These are phyloP conservation scores for Limnothrissa miodon DNA, from an alignment of 2,113 vertebrate genomes.

Conservation along the genomic window DNA sequence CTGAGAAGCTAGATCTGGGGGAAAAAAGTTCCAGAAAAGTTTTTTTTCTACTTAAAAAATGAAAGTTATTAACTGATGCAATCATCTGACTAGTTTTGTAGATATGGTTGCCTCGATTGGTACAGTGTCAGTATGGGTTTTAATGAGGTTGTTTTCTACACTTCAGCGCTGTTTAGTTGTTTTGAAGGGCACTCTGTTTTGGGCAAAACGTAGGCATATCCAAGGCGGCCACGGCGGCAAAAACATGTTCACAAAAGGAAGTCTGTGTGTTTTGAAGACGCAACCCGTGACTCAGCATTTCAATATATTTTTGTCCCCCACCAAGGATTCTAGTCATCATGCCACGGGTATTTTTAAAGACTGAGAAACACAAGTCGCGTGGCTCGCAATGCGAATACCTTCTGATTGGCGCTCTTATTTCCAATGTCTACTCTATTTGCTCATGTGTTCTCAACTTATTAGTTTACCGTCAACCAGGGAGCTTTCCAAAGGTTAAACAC, in stretches of 20 bases:
- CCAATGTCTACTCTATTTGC: conserved; percentile 16
- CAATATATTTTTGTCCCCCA: neutral
- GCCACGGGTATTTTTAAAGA: conserved; percentile 14
- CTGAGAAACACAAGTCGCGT: conserved; percentile 3
- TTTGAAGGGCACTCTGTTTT: neutral
- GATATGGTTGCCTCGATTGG: no score
- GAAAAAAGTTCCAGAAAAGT: neutral
- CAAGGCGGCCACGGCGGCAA: neutral
- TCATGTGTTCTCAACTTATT: conserved; percentile 17
- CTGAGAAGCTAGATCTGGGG: neutral
- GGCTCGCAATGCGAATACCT: neutral
- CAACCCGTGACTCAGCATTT: conserved; percentile 4
- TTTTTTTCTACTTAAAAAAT: neutral
- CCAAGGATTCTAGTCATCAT: neutral
- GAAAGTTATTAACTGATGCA: neutral
- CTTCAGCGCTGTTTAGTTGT: neutral
- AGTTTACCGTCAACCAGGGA: conserved; percentile 29
- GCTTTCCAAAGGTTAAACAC: conserved; percentile 39
- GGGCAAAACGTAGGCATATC: neutral
- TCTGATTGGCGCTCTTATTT: conserved; percentile 16
- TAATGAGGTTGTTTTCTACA: neutral
- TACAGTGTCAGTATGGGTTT: no score
- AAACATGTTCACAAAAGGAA: neutral
- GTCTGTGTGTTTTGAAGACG: conserved; percentile 14
- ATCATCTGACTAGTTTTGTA: no score